A percentile compares a stretch with the other conserved stretches of the same genome.
These are phyloP conservation scores for Lemur catta DNA, from an alignment of 2,797 vertebrate genomes.

Conservation along the genomic window DNA sequence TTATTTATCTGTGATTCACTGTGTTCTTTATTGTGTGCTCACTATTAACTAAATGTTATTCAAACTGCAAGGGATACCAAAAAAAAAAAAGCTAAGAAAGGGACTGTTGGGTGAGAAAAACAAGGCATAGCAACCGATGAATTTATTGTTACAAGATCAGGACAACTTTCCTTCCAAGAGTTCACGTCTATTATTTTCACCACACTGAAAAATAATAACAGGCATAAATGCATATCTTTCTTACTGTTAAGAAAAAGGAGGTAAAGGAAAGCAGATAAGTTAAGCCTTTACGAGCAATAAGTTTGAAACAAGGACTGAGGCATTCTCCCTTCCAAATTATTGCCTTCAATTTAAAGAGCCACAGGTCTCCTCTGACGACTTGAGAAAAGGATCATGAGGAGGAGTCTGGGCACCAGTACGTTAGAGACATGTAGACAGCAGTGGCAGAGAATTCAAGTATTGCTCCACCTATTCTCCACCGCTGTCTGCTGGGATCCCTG, in stretches of 20 bases:
- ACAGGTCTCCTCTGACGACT: neutral
- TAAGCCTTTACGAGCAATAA: neutral
- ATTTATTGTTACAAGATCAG: neutral
- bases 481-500: neutral
- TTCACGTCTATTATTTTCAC: neutral
- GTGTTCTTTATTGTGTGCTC: neutral
- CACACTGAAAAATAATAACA: neutral
- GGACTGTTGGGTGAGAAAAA: neutral
- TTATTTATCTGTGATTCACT: neutral
- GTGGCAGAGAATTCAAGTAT: neutral
- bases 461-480: neutral
- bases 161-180: neutral
- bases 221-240: neutral
- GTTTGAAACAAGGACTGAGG: neutral
- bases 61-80: neutral
- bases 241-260: neutral
- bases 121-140: neutral
- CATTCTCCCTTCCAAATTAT: neutral
- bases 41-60: neutral
- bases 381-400: neutral
- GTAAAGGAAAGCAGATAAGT: neutral
- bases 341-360: neutral
- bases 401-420: neutral
- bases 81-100: neutral
- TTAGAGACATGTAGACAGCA: neutral